phyloP scores from a whole-genome alignment of 2,113 vertebrate species.

The Heliornis fulica region DNA sequence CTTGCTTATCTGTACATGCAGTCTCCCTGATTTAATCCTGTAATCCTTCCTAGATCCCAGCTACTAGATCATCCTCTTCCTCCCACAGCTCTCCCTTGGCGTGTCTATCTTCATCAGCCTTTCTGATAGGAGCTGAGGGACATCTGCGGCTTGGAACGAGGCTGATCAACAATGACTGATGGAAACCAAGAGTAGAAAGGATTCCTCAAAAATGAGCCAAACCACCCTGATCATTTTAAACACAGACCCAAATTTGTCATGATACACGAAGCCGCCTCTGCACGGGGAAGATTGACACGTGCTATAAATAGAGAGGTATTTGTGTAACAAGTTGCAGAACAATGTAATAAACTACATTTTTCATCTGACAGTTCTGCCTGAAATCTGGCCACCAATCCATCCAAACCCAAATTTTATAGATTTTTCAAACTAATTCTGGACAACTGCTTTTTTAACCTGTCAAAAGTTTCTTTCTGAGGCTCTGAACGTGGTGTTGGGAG shows the following conservation, averaged over 20 bases:
- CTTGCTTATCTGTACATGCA: not conserved
- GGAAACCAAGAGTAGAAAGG: not conserved
- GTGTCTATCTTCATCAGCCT: not conserved
- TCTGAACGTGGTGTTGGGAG: not conserved
- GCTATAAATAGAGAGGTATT: not conserved
- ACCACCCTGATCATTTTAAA: not conserved
- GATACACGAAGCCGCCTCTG: not conserved
- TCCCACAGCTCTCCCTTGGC: not conserved
- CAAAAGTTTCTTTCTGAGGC: not conserved
- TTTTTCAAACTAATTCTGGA: not conserved
- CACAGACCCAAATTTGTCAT: not conserved
- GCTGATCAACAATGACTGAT: not conserved
- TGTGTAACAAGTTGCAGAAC: not conserved
- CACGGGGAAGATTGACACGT: not conserved
- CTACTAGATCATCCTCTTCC: slow-evolving; percentile 53
- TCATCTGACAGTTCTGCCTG: not conserved
- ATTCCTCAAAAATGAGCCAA: not conserved
- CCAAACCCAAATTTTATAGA: not conserved
- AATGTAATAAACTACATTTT: not conserved
- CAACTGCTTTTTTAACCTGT: not conserved
- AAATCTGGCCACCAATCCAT: not conserved
- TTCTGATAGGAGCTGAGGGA: not conserved
- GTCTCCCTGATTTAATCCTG: not conserved
- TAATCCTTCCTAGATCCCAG: slow-evolving; percentile 21
- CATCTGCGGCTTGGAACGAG: not conserved